phyloP scores from a whole-genome alignment of 2,888 invertebrate genomes.

The Erynnis tages region DNA sequence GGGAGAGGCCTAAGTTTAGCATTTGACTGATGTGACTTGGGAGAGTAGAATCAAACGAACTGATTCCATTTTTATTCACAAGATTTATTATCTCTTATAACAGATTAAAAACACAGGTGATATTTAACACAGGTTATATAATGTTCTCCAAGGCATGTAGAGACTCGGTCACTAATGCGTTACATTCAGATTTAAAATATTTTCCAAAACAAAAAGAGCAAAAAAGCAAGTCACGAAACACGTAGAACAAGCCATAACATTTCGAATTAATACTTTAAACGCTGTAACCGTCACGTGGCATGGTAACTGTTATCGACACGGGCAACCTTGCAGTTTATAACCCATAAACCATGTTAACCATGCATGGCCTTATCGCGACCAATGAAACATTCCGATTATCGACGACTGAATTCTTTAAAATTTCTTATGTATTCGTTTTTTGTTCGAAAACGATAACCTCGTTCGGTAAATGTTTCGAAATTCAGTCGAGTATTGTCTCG shows the following conservation, averaged over 20 bases:
- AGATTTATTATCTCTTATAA: too few species aligned
- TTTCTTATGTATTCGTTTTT: neutral
- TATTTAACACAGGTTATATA: too few species aligned
- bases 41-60: too few species aligned
- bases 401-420: slow-evolving; percentile 1
- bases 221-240: neutral
- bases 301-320: slow-evolving; percentile 24
- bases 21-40: too few species aligned
- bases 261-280: slow-evolving; percentile 20
- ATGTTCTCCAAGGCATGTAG: too few species aligned
- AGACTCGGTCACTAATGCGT: too few species aligned
- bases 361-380: slow-evolving; percentile 4
- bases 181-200: neutral
- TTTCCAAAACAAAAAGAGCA: neutral
- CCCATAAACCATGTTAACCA: slow-evolving; percentile 21
- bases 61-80: too few species aligned
- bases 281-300: slow-evolving; percentile 5
- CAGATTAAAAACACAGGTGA: too few species aligned
- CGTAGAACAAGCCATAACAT: slow-evolving; percentile 6
- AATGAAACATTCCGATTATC: slow-evolving; percentile 18
- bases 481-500: neutral
- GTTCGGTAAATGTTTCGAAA: neutral
- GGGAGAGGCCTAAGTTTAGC: too few species aligned
- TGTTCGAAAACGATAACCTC: neutral
- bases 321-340: slow-evolving; percentile 26